Evolutionary conservation across 2,888 invertebrate species (phyloP).

Genomic region (Linnaemya vulpina): DNA sequence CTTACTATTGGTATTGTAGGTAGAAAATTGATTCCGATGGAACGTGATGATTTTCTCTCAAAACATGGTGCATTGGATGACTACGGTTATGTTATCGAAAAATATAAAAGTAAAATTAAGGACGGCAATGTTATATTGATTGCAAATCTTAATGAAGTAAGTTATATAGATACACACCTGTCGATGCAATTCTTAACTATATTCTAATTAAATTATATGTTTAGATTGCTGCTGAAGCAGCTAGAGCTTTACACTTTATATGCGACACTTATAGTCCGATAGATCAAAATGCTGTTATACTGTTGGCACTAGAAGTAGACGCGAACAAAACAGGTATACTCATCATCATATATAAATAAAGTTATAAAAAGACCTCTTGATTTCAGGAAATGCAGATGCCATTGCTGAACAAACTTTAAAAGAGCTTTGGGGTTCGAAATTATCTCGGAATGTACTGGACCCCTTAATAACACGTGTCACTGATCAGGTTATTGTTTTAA

Average conservation of each 20-base stretch:
- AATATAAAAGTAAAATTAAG: conserved; percentile 77
- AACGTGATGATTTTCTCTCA: conserved; percentile 75
- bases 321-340: conserved; percentile 28
- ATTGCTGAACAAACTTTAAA: conserved; percentile 75
- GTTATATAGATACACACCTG: conserved; percentile 8
- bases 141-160: conserved; percentile 79
- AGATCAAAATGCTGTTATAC: conserved; percentile 82
- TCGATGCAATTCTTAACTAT: neutral
- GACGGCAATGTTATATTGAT: conserved; percentile 79
- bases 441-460: conserved; percentile 76
- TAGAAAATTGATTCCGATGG: conserved; percentile 71
- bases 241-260: conserved; percentile 84
- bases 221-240: conserved; percentile 79
- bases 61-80: conserved; percentile 73
- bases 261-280: conserved; percentile 85
- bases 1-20: conserved; percentile 17
- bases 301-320: conserved; percentile 80
- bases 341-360: neutral
- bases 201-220: neutral
- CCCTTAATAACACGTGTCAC: conserved; percentile 80
- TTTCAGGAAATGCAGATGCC: conserved; percentile 68
- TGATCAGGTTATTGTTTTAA: conserved; percentile 77
- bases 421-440: conserved; percentile 76
- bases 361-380: neutral
- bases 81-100: conserved; percentile 78